Base-by-base conservation (phyloP, 1,140 invertebrate species). In the Zaprionus camerounensis region DNA sequence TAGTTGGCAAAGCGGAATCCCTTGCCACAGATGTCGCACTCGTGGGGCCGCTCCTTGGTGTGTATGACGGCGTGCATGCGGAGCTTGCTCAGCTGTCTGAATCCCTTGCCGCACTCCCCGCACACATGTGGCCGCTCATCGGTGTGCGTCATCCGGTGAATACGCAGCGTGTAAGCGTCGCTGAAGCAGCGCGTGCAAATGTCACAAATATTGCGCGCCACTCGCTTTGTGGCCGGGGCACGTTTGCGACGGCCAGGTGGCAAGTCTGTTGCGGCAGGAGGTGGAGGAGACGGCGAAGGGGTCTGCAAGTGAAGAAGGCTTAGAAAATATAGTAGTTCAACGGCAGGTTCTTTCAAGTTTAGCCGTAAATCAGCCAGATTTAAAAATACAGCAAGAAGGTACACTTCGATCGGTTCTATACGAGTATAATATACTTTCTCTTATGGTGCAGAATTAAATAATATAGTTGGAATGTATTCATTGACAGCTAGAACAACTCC, bases 1-100 rank as follows among this genome's bases (percentile, higher is more conserved):
- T 91, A 91, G 59, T 91, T 91, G 53, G 85, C 85, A 94, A 95
- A 94, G 41, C 95, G 95, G 76, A 95, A 96, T 41, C 91, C 93
- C 82, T 94, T 94, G 15, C 92, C 94, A 69, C 94, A 95, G 4
- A 94, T 92, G 58, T 94, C 93, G 70, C 94, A 95, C 12, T 92
- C 74, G 72, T 93, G 93, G 0, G 94, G 94, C 65, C 94, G 93
- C 62, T 93, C 86, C 11, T 93, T 93, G 1, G 93, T 93, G 71
- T 95, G 94, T 31, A 94, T 93, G 38, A 94, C 93, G 12, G 93
- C 91, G 80, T 94, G 94, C 31, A 93, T 91, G 46, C 93, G 93
- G 24, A 94, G 71, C 44, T 92, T 91, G 58, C 92, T 87, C 17
- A 77, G 53, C 59, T 91, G 85, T 5, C 81, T 74, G 41, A 92